Evolutionary conservation across 2,888 invertebrate genomes (phyloP).

Genomic region (Sarcophaga variegata): DNA sequence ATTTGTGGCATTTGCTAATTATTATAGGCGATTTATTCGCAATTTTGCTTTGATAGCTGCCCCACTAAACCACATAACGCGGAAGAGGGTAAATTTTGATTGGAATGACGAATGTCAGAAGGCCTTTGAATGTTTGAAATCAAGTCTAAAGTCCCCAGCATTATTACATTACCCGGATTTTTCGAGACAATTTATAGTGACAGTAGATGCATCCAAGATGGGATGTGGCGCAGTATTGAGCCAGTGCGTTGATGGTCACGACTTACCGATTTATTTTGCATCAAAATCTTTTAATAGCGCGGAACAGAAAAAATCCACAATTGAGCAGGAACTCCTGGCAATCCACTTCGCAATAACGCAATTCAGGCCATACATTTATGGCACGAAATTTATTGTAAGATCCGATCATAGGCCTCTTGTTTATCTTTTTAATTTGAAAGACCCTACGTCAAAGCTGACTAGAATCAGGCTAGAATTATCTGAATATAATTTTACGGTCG

Average conservation of each 20-base stretch:
- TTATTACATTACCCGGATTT: slow-evolving; percentile 19
- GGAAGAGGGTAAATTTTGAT: background rate
- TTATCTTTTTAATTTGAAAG: slow-evolving; percentile 71
- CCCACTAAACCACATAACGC: slow-evolving; percentile 21
- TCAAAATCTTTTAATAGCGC: background rate
- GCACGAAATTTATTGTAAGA: slow-evolving; percentile 66
- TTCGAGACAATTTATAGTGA: slow-evolving; percentile 21
- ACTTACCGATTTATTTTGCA: background rate
- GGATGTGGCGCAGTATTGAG: background rate
- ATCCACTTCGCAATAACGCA: slow-evolving; percentile 67
- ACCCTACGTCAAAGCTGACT: slow-evolving; percentile 71
- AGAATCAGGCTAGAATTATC: slow-evolving; percentile 71
- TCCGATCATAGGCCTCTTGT: slow-evolving; percentile 48
- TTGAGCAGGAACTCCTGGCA: background rate
- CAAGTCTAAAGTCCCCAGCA: slow-evolving; percentile 14
- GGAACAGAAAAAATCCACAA: slow-evolving; percentile 24
- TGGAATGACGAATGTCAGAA: slow-evolving; percentile 3
- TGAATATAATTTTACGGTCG: slow-evolving; percentile 70
- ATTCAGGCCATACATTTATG: slow-evolving; percentile 68
- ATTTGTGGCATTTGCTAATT: too few species aligned
- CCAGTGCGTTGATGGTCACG: background rate
- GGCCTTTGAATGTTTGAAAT: background rate
- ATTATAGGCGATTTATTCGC: background rate
- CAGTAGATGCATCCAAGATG: slow-evolving; percentile 13
- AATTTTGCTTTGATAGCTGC: slow-evolving; percentile 36